A percentile compares a stretch with the other conserved stretches of the same genome.
phyloP scores from a whole-genome alignment of 2,888 invertebrate genomes.

The Calliphora vomitoria region DNA sequence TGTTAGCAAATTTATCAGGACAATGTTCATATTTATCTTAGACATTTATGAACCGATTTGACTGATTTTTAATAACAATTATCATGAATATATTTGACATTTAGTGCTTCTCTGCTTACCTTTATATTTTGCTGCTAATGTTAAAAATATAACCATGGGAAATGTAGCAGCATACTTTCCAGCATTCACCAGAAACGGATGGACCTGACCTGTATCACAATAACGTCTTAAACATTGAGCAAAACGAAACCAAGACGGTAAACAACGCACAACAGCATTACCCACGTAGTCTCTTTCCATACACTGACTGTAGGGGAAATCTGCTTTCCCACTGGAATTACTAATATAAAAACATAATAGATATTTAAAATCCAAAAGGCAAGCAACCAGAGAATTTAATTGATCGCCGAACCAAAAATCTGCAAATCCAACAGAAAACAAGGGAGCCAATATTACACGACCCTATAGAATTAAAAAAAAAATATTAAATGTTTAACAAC shows the following conservation, averaged over 20 bases:
- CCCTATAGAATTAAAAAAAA: conserved; percentile 84
- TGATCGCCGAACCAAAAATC: conserved; percentile 99
- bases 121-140: conserved; percentile 85
- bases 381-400: conserved; percentile 94
- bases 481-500: too few species aligned
- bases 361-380: conserved; percentile 96
- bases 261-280: conserved; percentile 92
- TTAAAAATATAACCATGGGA: conserved; percentile 93
- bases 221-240: conserved; percentile 98
- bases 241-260: conserved; percentile 99
- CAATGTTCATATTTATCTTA: too few species aligned
- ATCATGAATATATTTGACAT: too few species aligned
- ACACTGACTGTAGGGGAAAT: conserved; percentile 84
- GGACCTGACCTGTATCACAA: conserved; percentile 94
- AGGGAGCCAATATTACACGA: conserved; percentile 93
- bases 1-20: too few species aligned
- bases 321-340: conserved; percentile 87
- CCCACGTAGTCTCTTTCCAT: conserved; percentile 89
- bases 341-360: conserved; percentile 94
- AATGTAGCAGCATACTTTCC: conserved; percentile 98
- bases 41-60: too few species aligned
- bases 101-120: conserved; percentile 80
- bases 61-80: too few species aligned
- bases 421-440: conserved; percentile 96
- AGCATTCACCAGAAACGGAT: conserved; percentile 97